Evolutionary conservation across 2,888 invertebrate species (phyloP), one percentile per base, ranked within the genome.

Genomic region (Melinaea menophilus): DNA sequence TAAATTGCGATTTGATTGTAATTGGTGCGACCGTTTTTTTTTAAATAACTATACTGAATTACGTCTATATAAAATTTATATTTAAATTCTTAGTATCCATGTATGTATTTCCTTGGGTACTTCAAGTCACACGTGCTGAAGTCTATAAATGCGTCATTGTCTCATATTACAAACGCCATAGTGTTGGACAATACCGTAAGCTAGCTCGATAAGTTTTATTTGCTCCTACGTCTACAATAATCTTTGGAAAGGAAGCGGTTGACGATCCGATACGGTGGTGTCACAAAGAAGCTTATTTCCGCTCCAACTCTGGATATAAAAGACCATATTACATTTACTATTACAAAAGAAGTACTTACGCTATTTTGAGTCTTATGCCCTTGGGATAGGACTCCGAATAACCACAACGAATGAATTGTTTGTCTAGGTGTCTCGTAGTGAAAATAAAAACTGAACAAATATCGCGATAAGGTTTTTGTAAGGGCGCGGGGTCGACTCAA

Each of bases 201-300:
- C 45, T 64, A 64, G 56, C 62, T 64, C 75, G 86, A 89, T 86
- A 87, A 81, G 74, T 85, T 82, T 85, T 89, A 89, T 90, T 89
- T 87, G 85, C 85, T 80, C 77, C 77, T 71, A 75, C 77, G 82
- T 84, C 84, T 79, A 85, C 85, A 87, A 86, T 87, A 85, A 88
- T 89, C 88, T 88, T 77, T 80, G 77, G 82, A 86, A 81, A 86
- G 88, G 86, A 88, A 89, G 84, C 88, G 84, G 85, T 84, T 86
- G 84, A 84, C 88, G 84, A 88, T 84, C 80, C 85, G 82, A 87
- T 85, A 80, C 85, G 84, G 86, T 86, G 82, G 87, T 86, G 88
- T 81, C 81, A 89, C 90, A 90, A 90, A 89, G 89, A 79, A 85
- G 84, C 88, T 88, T 89, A 89, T 90, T 90, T 90, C 90, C 90